Percentiles rank a stretch among this genome's conserved stretches.
Conservation (phyloP, 2,888 invertebrate species). For the Cataglyphis cursor region DNA sequence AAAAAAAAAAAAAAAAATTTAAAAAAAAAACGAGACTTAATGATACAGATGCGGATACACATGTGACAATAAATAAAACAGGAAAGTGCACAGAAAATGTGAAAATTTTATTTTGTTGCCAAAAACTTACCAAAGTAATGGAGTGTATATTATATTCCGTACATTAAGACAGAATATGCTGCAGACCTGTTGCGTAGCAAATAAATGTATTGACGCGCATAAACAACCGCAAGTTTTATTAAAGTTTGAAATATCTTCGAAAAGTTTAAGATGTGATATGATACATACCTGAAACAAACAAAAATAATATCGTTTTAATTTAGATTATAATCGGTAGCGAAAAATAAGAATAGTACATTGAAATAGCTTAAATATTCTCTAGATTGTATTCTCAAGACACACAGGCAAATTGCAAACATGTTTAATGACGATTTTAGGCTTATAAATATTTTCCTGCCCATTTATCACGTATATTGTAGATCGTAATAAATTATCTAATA, state of each 20-base stretch:
- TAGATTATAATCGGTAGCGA: neutral
- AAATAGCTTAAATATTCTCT: no score
- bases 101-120: neutral
- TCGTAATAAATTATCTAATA: neutral
- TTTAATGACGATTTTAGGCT: neutral
- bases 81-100: neutral
- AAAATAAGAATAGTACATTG: neutral
- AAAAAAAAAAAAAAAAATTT: no score
- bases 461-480: neutral
- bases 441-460: neutral
- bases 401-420: neutral
- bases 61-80: neutral
- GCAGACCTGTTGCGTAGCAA: constrained; percentile 5
- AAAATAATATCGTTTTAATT: neutral
- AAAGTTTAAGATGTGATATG: constrained; percentile 11
- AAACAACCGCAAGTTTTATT: neutral
- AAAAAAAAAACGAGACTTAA: neutral
- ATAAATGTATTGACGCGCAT: constrained; percentile 8
- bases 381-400: no score
- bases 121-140: constrained; percentile 26
- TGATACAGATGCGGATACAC: neutral
- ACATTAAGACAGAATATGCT: neutral
- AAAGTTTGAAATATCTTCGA: neutral
- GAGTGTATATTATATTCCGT: neutral
- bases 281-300: constrained; percentile 55